Evolutionary conservation across 2,888 invertebrate genomes (phyloP).

Genomic region (Scaptomyza reducta): DNA sequence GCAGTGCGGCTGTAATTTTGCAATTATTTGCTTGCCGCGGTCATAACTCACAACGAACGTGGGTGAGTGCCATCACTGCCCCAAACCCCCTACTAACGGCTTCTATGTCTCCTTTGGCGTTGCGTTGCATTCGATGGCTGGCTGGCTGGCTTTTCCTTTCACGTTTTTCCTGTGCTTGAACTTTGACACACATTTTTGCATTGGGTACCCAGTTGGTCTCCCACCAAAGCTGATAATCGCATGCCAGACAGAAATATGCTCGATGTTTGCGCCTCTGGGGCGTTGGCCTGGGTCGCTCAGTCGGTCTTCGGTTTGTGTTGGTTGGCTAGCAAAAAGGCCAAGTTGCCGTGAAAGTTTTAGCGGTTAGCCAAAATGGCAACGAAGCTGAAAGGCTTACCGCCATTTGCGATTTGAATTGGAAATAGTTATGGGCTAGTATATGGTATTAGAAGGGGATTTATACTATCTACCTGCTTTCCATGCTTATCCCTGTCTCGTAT

Average conservation of each 20-base stretch:
- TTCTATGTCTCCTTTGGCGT: neutral
- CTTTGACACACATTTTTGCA: constrained; percentile 75
- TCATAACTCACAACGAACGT: constrained; percentile 70
- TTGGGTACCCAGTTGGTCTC: constrained; percentile 29
- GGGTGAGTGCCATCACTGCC: constrained; percentile 45
- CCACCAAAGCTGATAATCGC: constrained; percentile 67
- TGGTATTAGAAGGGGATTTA: neutral
- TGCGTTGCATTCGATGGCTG: constrained; percentile 5
- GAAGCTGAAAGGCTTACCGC: constrained; percentile 54
- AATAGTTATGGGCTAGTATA: constrained; percentile 1
- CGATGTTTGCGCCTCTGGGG: constrained; percentile 69
- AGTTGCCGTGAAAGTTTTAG: constrained; percentile 66
- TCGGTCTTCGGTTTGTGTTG: neutral
- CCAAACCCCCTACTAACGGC: constrained; percentile 1
- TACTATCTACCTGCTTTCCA: constrained; percentile 23
- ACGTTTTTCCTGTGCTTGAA: constrained; percentile 71
- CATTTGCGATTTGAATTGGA: constrained; percentile 32
- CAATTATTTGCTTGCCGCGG: constrained; percentile 76
- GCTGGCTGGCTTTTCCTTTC: constrained; percentile 56
- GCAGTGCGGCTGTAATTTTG: constrained; percentile 65
- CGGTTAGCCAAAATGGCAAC: constrained; percentile 39
- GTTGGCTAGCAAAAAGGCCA: constrained; percentile 17
- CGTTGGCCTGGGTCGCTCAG: constrained; percentile 42
- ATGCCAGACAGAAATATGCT: constrained; percentile 69
- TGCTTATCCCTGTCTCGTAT: constrained; percentile 36